Evolutionary conservation across 1,140 invertebrate species (phyloP).

Genomic region (Heliconius hermathena): DNA sequence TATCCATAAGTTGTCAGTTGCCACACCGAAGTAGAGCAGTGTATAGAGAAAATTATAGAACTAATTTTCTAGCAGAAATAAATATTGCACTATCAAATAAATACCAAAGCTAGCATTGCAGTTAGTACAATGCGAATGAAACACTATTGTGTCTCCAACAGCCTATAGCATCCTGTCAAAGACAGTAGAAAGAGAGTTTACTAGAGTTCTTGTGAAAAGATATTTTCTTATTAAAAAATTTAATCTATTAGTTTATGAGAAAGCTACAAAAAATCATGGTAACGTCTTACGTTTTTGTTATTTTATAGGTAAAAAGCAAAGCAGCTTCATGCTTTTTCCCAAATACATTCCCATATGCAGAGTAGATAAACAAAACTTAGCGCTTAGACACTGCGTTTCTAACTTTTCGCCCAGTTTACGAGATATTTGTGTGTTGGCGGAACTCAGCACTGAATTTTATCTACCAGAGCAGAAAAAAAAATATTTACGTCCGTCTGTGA

Average conservation of each 20-base stretch:
- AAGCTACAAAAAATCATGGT: not conserved
- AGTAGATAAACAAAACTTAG: too few relatives aligned
- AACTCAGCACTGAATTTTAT: too few relatives aligned
- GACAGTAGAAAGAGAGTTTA: not conserved
- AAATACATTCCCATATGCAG: too few relatives aligned
- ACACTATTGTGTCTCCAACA: not conserved
- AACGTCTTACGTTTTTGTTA: not conserved
- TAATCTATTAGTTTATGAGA: not conserved
- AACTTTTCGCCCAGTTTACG: too few relatives aligned
- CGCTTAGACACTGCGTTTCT: too few relatives aligned
- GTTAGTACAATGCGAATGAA: constrained; percentile 3
- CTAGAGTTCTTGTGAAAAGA: not conserved
- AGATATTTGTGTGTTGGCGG: too few relatives aligned
- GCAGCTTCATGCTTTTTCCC: too few relatives aligned
- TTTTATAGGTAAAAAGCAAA: too few relatives aligned
- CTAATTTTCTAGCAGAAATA: not conserved
- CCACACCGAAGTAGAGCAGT: not conserved
- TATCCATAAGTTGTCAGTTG: too few relatives aligned
- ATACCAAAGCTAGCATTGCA: constrained; percentile 6
- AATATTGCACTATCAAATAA: not conserved
- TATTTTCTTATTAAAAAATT: constrained; percentile 3
- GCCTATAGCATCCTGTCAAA: not conserved
- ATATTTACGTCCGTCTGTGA: too few relatives aligned
- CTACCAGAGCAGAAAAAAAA: too few relatives aligned
- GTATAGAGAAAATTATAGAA: not conserved